Evolutionary conservation across 2,888 invertebrate species (phyloP), one percentile per base, ranked within the genome.

Genomic region (Hydrotaea diabolus): DNA sequence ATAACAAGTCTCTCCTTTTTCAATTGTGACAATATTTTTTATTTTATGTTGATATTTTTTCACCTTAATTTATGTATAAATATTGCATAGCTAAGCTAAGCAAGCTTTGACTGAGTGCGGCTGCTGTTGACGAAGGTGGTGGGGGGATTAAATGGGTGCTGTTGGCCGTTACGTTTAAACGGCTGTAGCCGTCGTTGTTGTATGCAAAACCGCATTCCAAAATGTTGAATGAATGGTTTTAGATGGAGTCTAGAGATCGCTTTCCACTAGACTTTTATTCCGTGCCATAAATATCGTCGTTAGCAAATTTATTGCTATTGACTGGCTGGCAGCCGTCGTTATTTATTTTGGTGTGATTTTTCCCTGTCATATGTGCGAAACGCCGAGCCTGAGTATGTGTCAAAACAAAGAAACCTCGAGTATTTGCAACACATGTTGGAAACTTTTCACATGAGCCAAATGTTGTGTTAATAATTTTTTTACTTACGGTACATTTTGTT

Each of bases 201-300:
- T 59, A 81, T 73, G 79, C 66, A 73, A 82, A 86, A 83, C 86
- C 77, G 43, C 86, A 87, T 87, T 86, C 86, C 85, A 76, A 59
- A 66, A 78, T 43, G 59, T 53, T 85, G 74, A 79, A 66, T 85
- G 74, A 79, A 66, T 81, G 19, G 53, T 64, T 71, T 71, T 17
- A 62, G 8, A 21, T 21, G 39, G 4, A 53, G 19, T 53, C 55
- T 55, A 39, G 1, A 39, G 39, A 21, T 55, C 19, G 21, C 55
- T 55, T 21, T 53, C 17, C 2, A 31, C 31, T 5, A 55, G 17
- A 21, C 55, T 4, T 55, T 55, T 53, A 17, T 39, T 13, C 43
- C n/a, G n/a, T n/a, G n/a, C n/a, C n/a, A n/a, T n/a, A n/a, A n/a
- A 19, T 66, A 43, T 19, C 5, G 39, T 43, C 2, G 8, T 66